Base-by-base conservation (phyloP, 2,797 vertebrate genomes). In the Clarias platycephalus region DNA sequence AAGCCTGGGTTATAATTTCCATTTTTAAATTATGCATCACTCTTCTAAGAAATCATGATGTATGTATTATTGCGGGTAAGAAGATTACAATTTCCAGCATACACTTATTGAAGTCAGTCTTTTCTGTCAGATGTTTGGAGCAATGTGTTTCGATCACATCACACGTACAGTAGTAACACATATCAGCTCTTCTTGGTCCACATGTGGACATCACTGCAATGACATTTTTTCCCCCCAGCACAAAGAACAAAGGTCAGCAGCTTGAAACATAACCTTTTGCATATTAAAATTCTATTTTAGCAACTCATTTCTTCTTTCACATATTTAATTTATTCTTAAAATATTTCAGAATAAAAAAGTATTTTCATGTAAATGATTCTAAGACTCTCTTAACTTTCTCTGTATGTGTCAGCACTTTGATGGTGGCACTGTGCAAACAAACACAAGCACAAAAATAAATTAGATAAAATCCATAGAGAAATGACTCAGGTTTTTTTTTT, bases 271-370 rank as follows among this genome's bases (percentile, higher is more conserved):
- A 15, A 66, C 37, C 58, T 40, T 53, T 80, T 49, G 79, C 53
- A 84, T 85, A 85, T 84, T 83, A 68, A 80, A 85, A 87, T 86
- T 89, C 87, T 91, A 57, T 86, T 91, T 91, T 88, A 89, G 83
- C 90, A 91, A 90, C 86, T 40, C 89, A 70, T 89, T 71, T n/a
- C 88, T 92, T 93, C 83, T 93, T 93, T 93, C 90, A 93, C 91
- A 91, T 93, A 92, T 93, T 95, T 94, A 92, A 93, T 95, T 94
- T 94, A 95, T 95, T 95, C 92, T 94, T 95, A 95, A 95, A 95
- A 95, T 94, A 94, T 92, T 92, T 92, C 91, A 94, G 93, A 92
- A 94, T 95, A 93, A 91, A 95, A 93, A 94, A 94, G 92, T 91
- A 91, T 87, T 88, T 75, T 87, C 88, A 93, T 93, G 92, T 92